Percentiles rank a stretch among this genome's conserved stretches.
Conservation (phyloP, 2,113 vertebrate genomes). For the Thalassoma bifasciatum region DNA sequence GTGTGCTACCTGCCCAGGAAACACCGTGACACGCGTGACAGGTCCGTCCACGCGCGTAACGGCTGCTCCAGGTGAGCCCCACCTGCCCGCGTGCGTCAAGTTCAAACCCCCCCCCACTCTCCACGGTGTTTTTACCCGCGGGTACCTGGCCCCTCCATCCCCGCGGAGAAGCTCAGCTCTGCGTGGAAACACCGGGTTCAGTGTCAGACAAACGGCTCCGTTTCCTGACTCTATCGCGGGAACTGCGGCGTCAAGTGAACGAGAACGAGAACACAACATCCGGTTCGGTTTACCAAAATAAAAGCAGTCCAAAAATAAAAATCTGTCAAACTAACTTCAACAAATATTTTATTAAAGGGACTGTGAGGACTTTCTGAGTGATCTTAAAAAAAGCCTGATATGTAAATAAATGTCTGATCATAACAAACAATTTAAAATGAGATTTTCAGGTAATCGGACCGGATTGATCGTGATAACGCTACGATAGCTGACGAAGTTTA, state of each 20-base stretch:
- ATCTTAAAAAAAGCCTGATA: too few species aligned
- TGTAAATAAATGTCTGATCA: too few species aligned
- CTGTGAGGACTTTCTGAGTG: too few species aligned
- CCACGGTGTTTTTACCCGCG: neutral
- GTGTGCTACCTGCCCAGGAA: constrained; percentile 45
- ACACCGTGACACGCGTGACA: constrained; percentile 31
- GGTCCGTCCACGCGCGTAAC: neutral
- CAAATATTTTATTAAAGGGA: too few species aligned
- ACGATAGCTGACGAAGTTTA: too few species aligned
- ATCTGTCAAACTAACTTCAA: too few species aligned
- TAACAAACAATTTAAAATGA: too few species aligned
- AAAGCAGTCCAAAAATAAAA: too few species aligned
- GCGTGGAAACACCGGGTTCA: constrained; percentile 5
- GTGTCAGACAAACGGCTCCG: neutral
- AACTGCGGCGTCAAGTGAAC: constrained; percentile 4
- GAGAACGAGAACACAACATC: accelerated
- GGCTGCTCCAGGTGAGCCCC: neutral
- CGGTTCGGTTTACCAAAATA: constrained; percentile 17
- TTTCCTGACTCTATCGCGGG: constrained; percentile 53
- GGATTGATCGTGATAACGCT: too few species aligned
- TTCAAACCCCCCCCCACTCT: too few species aligned
- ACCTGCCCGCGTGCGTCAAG: neutral
- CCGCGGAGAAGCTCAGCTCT: neutral
- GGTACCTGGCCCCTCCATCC: neutral
- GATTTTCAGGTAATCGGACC: too few species aligned